Evolutionary conservation across 2,797 vertebrate genomes (phyloP).

Genomic region (Typhlichthys subterraneus): DNA sequence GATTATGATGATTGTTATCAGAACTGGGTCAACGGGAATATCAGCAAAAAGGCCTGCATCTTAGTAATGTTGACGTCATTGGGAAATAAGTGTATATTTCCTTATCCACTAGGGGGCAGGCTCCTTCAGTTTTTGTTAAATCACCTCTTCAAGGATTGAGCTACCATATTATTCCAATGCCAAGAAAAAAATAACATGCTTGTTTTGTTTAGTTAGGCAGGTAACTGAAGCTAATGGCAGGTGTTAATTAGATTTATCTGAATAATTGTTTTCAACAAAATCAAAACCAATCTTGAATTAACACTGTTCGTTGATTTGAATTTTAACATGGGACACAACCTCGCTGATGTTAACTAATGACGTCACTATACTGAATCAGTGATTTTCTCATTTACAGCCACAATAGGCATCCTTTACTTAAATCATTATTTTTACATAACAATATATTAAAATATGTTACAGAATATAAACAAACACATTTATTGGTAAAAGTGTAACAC

Average conservation of each 20-base stretch:
- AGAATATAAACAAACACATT: constrained; percentile 12
- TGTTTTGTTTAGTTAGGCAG: constrained; percentile 71
- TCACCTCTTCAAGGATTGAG: constrained; percentile 21
- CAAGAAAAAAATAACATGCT: constrained; percentile 52
- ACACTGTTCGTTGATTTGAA: constrained; percentile 52
- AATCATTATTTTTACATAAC: constrained; percentile 1
- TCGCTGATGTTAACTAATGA: too few species aligned
- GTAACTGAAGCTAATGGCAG: constrained; percentile 76
- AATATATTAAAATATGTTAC: not conserved
- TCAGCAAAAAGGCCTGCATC: too few species aligned
- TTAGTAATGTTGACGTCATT: constrained; percentile 64
- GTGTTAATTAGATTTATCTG: constrained; percentile 77
- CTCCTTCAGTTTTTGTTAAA: constrained; percentile 44
- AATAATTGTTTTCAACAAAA: constrained; percentile 77
- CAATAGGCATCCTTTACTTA: not conserved
- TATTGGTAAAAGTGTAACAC: constrained; percentile 43
- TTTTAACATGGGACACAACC: constrained; percentile 26
- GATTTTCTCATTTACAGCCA: constrained; percentile 6
- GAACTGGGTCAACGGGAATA: too few species aligned
- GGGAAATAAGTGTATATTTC: constrained; percentile 7
- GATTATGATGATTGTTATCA: not conserved
- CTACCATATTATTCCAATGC: constrained; percentile 61
- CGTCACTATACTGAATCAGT: too few species aligned
- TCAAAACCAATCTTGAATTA: constrained; percentile 66
- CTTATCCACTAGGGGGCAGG: constrained; percentile 59